Evolutionary conservation across 2,113 vertebrate species (phyloP).

Genomic region (Pelusios castaneus): DNA sequence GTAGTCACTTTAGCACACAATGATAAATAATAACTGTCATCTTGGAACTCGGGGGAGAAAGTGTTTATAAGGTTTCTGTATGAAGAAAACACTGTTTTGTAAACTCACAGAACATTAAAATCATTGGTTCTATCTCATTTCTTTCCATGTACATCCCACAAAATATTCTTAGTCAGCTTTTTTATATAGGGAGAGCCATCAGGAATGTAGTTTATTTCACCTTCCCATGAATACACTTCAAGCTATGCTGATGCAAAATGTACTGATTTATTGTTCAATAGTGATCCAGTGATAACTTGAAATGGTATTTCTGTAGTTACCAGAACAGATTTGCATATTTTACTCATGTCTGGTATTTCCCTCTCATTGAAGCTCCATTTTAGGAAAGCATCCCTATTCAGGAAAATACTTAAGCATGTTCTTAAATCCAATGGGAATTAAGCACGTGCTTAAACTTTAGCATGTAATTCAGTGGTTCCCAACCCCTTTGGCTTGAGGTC

Average conservation of each 20-base stretch:
- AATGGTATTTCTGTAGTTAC: neutral
- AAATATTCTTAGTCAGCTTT: neutral
- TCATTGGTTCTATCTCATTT: rapidly evolving
- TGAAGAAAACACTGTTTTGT: neutral
- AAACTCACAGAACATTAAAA: neutral
- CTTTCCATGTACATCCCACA: neutral
- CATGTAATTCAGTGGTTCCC: neutral
- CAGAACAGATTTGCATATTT: neutral
- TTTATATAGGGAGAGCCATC: neutral
- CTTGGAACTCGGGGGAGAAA: neutral
- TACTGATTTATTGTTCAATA: neutral
- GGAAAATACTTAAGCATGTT: neutral
- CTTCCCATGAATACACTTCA: neutral
- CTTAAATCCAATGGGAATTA: neutral
- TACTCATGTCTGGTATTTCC: neutral
- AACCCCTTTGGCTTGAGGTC: too few species aligned
- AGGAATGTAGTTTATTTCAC: neutral
- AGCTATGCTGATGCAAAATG: neutral
- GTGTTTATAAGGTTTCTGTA: neutral
- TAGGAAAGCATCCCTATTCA: neutral
- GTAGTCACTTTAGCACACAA: neutral
- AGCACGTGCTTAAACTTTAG: neutral
- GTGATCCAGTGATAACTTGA: neutral
- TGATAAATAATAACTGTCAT: conserved; percentile 9
- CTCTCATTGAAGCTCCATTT: neutral